Evolutionary conservation across 1,140 invertebrate genomes (phyloP), one percentile per base, ranked within the genome.

Genomic region (Lethrus apterus): DNA sequence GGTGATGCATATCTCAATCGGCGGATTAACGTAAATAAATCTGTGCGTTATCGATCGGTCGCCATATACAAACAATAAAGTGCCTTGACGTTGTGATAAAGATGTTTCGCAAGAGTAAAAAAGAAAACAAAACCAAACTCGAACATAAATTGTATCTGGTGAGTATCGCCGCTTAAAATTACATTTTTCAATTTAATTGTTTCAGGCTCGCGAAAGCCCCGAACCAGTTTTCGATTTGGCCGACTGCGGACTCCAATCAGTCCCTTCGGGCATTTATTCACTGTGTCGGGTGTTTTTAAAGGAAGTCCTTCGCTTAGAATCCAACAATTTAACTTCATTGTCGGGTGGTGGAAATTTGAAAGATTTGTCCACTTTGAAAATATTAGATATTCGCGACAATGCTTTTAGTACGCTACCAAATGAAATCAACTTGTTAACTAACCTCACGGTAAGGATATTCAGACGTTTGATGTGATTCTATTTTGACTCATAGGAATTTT

Each of bases 211-310:
- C 60, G 83, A 86, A 67, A 80, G 76, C 55, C 84, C 84, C 11
- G 84, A 85, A 60, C 76, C 80, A 44, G 68, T 79, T 34, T 88
- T 84, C 62, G 84, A 88, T 67, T 63, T 89, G 47, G 80, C 81
- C 2, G 78, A 82, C 48, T 87, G 84, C 67, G 70, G 73, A 52
- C 70, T 87, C 35, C 75, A 74, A 56, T 67, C 73, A 38, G 74
- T 88, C 30, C 85, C 85, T 15, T 70, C 76, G 41, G 83, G 84
- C 36, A 81, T 86, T 48, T 88, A 79, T 69, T 79, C 81, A 2
- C 67, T 86, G 24, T 88, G 85, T 64, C 81, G 80, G 65, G 82
- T 89, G 30, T 81, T 86, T 55, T 75, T 82, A 43, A 89, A 89
- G 69, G 77, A 81, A 54, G 66, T 69, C 31, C 65, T 86, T 35